phyloP scores from a whole-genome alignment of 1,140 invertebrate genomes.

The Listronotus bonariensis region DNA sequence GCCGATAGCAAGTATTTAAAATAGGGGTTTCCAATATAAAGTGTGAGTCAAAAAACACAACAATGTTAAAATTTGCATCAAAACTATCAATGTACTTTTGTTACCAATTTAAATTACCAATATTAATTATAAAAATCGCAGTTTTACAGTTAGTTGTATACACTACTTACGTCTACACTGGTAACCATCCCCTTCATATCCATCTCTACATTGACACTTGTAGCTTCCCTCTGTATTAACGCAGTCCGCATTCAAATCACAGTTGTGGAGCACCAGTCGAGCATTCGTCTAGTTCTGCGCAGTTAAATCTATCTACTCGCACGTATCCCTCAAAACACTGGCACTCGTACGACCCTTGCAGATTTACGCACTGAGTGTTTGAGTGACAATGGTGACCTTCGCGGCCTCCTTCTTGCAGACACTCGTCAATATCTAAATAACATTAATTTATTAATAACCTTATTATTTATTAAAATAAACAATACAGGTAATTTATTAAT shows the following conservation, averaged over 20 bases:
- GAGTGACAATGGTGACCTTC: constrained; percentile 80
- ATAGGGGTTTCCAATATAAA: no score
- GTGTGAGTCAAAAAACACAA: no score
- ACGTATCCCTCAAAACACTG: constrained; percentile 81
- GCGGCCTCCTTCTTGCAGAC: constrained; percentile 70
- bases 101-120: no score
- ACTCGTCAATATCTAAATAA: constrained; percentile 79
- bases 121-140: no score
- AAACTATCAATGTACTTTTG: no score
- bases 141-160: no score
- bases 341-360: constrained; percentile 77
- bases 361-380: constrained; percentile 81
- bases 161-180: constrained; percentile 75
- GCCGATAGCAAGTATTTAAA: no score
- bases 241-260: constrained; percentile 80
- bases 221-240: constrained; percentile 86
- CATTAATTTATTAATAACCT: no score
- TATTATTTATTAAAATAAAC: no score
- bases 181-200: constrained; percentile 83
- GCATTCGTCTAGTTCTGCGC: constrained; percentile 82
- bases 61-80: no score
- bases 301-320: constrained; percentile 77
- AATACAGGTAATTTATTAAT: no score
- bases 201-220: constrained; percentile 78
- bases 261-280: constrained; percentile 68